These are phyloP conservation scores for Mimas tiliae DNA, from an alignment of 2,888 invertebrate species.

Conservation along the genomic window DNA sequence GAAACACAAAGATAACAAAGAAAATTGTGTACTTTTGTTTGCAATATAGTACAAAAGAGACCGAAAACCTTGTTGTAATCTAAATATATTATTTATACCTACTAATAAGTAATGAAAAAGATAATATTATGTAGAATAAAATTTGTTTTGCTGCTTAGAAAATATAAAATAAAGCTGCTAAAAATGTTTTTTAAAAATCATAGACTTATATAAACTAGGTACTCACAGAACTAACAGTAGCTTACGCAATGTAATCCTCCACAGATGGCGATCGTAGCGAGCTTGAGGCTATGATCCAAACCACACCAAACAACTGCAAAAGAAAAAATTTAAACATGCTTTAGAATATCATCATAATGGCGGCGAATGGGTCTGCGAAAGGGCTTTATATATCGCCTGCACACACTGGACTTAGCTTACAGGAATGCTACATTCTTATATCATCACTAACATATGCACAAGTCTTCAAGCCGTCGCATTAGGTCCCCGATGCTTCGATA, in stretches of 20 bases:
- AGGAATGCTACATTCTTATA: constrained; percentile 72
- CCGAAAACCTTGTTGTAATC: too few species aligned
- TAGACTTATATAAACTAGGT: constrained; percentile 44
- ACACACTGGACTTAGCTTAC: constrained; percentile 79
- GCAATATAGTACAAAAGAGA: background rate
- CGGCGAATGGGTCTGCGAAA: constrained; percentile 72
- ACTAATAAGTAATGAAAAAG: background rate
- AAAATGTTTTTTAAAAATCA: constrained; percentile 31
- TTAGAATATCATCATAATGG: constrained; percentile 75
- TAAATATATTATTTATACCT: background rate
- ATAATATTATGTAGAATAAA: background rate
- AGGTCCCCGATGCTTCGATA: constrained; percentile 61
- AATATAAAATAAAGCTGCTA: constrained; percentile 32
- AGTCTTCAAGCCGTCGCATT: constrained; percentile 74
- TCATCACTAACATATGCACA: constrained; percentile 72
- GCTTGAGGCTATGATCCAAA: constrained; percentile 85
- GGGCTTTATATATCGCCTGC: constrained; percentile 81
- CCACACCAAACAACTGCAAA: constrained; percentile 86
- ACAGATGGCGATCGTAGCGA: constrained; percentile 86
- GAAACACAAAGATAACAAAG: constrained; percentile 29
- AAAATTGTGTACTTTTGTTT: constrained; percentile 3
- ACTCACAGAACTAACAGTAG: constrained; percentile 71
- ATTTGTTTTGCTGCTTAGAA: background rate
- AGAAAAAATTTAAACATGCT: constrained; percentile 85
- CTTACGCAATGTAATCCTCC: constrained; percentile 83